phyloP scores from a whole-genome alignment of 92 coral and sea anemone species.

The Hydrozoanthus gracilis region DNA sequence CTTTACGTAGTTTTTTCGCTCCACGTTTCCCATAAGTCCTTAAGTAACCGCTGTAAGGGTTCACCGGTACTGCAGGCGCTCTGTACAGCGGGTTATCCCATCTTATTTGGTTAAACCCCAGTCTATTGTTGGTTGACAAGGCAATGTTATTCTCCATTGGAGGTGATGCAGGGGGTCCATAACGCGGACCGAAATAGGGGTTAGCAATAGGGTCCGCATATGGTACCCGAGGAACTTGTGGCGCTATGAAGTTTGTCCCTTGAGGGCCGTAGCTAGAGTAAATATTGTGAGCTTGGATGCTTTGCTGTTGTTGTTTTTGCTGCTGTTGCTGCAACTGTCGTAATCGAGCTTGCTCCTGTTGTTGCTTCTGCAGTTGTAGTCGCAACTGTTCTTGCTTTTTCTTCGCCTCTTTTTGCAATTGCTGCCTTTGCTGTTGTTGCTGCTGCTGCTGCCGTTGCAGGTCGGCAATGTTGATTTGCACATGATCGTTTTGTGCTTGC shows the following conservation, averaged over 20 bases:
- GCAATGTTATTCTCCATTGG: conserved; percentile 43
- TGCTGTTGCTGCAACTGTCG: conserved; percentile 21
- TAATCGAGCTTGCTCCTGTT: conserved; percentile 24
- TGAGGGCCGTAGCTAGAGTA: conserved; percentile 44
- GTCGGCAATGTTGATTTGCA: conserved; percentile 24
- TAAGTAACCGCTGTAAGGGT: conserved; percentile 59
- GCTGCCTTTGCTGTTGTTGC: conserved; percentile 13
- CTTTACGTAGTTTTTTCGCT: conserved; percentile 1
- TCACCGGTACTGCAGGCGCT: conserved; percentile 39
- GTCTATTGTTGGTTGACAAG: conserved; percentile 48
- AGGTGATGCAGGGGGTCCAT: conserved; percentile 42
- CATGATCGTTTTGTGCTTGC: conserved; percentile 4
- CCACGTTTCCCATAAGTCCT: conserved; percentile 86
- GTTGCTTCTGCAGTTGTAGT: conserved; percentile 35
- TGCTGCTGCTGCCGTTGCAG: conserved; percentile 35
- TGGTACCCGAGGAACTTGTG: conserved; percentile 46
- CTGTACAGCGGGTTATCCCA: conserved; percentile 46
- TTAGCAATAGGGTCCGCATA: conserved; percentile 33
- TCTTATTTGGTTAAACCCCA: conserved; percentile 35
- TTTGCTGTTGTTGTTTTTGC: conserved; percentile 19
- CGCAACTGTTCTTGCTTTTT: conserved; percentile 23
- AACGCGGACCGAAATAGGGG: conserved; percentile 48
- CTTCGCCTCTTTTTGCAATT: conserved; percentile 24
- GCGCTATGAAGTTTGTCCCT: conserved; percentile 31
- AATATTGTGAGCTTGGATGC: conserved; percentile 10